Conservation (phyloP, 2,888 invertebrate species). For the Lycia hirtaria region DNA sequence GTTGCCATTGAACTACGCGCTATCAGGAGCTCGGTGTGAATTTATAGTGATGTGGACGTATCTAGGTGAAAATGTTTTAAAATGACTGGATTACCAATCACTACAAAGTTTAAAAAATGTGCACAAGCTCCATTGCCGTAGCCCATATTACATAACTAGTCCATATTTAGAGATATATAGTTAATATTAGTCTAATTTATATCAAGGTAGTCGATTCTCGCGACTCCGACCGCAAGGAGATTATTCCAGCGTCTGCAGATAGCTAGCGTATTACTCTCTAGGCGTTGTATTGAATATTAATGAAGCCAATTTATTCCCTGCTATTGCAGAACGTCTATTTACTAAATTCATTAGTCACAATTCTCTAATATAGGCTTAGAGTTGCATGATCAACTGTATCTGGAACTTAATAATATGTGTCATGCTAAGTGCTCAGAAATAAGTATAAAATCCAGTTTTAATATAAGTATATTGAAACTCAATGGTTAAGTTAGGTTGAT, state of each 20-base stretch:
- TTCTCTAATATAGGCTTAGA: neutral
- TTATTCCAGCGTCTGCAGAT: slow-evolving; percentile 21
- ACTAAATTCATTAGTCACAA: slow-evolving; percentile 6
- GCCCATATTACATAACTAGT: too few relatives aligned
- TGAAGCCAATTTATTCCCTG: slow-evolving; percentile 21
- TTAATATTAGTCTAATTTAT: too few relatives aligned
- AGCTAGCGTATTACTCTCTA: slow-evolving; percentile 19
- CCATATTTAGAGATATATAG: too few relatives aligned
- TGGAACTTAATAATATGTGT: neutral
- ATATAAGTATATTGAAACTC: neutral
- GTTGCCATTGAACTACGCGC: too few relatives aligned
- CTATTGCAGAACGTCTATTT: slow-evolving; percentile 13
- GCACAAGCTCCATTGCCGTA: too few relatives aligned
- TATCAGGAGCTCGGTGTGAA: too few relatives aligned
- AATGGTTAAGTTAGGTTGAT: neutral
- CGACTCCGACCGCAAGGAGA: slow-evolving; percentile 12
- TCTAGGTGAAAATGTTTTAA: too few relatives aligned
- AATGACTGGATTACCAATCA: too few relatives aligned
- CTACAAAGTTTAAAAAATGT: too few relatives aligned
- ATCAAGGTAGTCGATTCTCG: neutral
- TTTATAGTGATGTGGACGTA: too few relatives aligned
- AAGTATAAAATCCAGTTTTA: too few relatives aligned
- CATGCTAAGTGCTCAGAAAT: neutral
- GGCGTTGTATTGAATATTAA: slow-evolving; percentile 36
- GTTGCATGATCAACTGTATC: neutral